Evolutionary conservation across 2,797 vertebrate species (phyloP).

Genomic region (Decapterus maruadsi): DNA sequence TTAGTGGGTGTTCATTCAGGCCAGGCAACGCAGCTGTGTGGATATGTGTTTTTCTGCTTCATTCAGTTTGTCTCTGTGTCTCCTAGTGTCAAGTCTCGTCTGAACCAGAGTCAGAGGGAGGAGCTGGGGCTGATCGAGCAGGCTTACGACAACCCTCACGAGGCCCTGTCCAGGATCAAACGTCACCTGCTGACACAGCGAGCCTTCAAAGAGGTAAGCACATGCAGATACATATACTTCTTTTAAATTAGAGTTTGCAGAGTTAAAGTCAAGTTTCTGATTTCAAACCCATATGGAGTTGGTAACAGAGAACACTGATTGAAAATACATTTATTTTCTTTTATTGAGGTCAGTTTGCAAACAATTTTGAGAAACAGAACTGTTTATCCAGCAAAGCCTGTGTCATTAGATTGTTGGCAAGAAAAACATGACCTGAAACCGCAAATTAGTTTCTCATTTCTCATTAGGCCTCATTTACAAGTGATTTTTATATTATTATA

Average conservation of each 20-base stretch:
- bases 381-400: no score
- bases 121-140: constrained; percentile 98
- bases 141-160: constrained; percentile 99
- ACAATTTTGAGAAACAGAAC: no score
- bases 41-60: neutral
- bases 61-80: neutral
- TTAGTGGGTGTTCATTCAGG: neutral
- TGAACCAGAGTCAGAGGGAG: constrained; percentile 99
- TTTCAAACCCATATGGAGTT: neutral
- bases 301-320: neutral
- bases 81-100: constrained; percentile 96
- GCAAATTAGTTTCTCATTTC: no score
- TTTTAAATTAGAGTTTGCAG: no score
- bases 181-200: constrained; percentile 99
- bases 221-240: neutral
- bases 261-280: no score
- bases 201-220: constrained; percentile 97
- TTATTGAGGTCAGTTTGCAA: neutral
- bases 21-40: neutral
- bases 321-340: neutral
- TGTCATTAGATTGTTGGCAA: neutral
- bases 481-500: no score
- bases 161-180: constrained; percentile 98
- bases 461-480: no score
- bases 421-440: no score